phyloP scores from a whole-genome alignment of 2,888 invertebrate species.

The Unio delphinus region DNA sequence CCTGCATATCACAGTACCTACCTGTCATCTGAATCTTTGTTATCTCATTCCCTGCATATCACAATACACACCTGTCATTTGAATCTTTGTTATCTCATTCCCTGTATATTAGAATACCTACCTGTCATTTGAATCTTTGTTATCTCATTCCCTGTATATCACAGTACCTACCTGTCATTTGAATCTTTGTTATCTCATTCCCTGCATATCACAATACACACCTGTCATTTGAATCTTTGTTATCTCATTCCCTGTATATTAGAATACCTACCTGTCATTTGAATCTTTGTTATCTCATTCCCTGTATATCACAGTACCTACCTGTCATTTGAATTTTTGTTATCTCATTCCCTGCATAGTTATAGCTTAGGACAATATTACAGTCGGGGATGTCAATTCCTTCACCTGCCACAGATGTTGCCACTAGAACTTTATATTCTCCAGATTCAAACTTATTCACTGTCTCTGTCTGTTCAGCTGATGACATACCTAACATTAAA shows the following conservation, averaged over 20 bases:
- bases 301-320: neutral
- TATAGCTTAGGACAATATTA: conserved; percentile 40
- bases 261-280: neutral
- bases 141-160: too few relatives aligned
- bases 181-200: too few relatives aligned
- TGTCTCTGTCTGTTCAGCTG: conserved; percentile 28
- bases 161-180: too few relatives aligned
- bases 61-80: neutral
- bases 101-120: neutral
- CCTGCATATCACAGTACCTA: too few relatives aligned
- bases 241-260: neutral
- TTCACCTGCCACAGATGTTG: conserved; percentile 39
- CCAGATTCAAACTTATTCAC: conserved; percentile 29
- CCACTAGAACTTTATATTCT: conserved; percentile 31
- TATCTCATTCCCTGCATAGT: conserved; percentile 40
- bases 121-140: neutral
- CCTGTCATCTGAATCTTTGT: too few relatives aligned
- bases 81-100: neutral
- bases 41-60: too few relatives aligned
- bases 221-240: neutral
- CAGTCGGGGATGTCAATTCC: conserved; percentile 44
- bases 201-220: neutral
- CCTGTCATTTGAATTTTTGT: conserved; percentile 46
- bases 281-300: too few relatives aligned
- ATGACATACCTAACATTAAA: conserved; percentile 32